Conservation (phyloP, 2,113 vertebrate species). For the Triplophysa siluroides region DNA sequence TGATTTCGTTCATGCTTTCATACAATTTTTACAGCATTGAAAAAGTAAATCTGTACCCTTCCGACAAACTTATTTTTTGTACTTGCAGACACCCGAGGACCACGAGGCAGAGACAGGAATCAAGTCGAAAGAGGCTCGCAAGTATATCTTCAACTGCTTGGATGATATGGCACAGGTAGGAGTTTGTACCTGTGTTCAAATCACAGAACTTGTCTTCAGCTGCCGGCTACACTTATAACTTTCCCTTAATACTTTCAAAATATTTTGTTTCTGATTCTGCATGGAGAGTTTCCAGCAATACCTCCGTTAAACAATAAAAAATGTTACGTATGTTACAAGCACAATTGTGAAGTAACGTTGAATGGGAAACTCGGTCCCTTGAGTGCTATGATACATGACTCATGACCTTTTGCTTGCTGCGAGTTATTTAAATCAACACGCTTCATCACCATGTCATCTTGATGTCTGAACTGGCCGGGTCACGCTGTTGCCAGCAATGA, state of each 20-base stretch:
- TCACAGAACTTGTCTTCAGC: background rate
- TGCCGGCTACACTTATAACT: background rate
- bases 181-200: conserved; percentile 15
- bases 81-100: conserved; percentile 83
- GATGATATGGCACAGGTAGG: conserved; percentile 91
- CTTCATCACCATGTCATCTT: conserved; percentile 16
- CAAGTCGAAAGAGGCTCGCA: conserved; percentile 89
- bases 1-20: no score
- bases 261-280: conserved; percentile 20
- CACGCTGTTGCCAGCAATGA: conserved; percentile 39
- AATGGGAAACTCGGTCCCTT: background rate
- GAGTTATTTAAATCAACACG: conserved; percentile 40
- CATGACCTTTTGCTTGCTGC: background rate
- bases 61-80: conserved; percentile 19
- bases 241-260: background rate
- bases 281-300: conserved; percentile 20
- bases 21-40: no score
- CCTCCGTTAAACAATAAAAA: background rate
- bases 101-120: conserved; percentile 88
- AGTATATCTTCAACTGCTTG: conserved; percentile 92
- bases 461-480: conserved; percentile 7
- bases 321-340: conserved; percentile 14
- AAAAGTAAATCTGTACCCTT: background rate
- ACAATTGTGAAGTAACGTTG: conserved; percentile 7
- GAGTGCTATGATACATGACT: conserved; percentile 2